These are phyloP conservation scores for Hippocampus zosterae DNA, from an alignment of 2,113 vertebrate genomes.

Conservation along the genomic window DNA sequence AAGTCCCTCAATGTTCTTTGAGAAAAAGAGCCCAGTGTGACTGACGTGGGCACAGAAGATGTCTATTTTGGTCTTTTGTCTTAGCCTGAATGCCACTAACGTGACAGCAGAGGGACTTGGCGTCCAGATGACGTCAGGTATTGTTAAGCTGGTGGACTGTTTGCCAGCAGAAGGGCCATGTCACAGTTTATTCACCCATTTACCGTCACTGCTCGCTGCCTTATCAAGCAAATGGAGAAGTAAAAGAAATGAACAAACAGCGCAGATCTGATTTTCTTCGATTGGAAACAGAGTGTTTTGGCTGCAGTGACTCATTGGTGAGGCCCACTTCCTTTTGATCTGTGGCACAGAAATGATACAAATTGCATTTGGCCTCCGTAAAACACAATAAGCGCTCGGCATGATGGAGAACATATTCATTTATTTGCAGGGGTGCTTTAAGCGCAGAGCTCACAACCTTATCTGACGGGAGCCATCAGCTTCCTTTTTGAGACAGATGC, in stretches of 20 bases:
- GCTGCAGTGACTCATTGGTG: constrained; percentile 55
- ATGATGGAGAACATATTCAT: constrained; percentile 66
- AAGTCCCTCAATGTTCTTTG: constrained; percentile 24
- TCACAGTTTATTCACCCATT: constrained; percentile 49
- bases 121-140: constrained; percentile 66
- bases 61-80: constrained; percentile 21
- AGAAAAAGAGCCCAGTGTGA: constrained; percentile 33
- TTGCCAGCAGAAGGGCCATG: constrained; percentile 26
- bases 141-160: constrained; percentile 54
- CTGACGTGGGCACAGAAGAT: constrained; percentile 16
- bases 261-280: constrained; percentile 60
- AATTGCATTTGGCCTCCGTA: constrained; percentile 61
- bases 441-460: constrained; percentile 49
- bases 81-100: constrained; percentile 27
- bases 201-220: constrained; percentile 55
- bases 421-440: constrained; percentile 50
- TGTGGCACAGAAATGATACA: constrained; percentile 55
- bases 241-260: constrained; percentile 42
- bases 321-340: constrained; percentile 57
- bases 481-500: constrained; percentile 36
- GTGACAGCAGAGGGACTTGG: constrained; percentile 48
- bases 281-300: constrained; percentile 64
- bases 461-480: constrained; percentile 57
- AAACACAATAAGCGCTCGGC: constrained; percentile 62
- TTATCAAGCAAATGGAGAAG: constrained; percentile 55